Base-by-base conservation (phyloP, 2,888 invertebrate genomes). In the Smittia sp. region DNA sequence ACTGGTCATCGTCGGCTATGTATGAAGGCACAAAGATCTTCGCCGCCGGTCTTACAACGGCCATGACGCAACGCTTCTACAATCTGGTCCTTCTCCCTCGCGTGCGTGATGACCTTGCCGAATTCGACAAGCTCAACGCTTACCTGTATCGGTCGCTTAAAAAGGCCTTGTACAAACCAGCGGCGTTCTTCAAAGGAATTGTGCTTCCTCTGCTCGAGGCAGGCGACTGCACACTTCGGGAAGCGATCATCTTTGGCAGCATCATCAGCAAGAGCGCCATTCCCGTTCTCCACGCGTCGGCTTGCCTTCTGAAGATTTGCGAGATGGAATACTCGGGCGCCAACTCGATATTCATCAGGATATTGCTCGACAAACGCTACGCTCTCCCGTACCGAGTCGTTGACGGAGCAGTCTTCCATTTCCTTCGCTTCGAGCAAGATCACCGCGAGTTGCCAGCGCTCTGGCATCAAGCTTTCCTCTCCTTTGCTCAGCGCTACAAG, bases 311-410 rank as follows among this genome's bases (percentile, higher is more conserved):
- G 27, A 94, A 96, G 84, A 93, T 99, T 74, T 96, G 97, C 54
- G 96, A 97, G 84, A 97, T 98, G 97, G 94, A 93, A 78, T 98
- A 97, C 79, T 92, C 91, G 24, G 98, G 98, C 1, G 94, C 98
- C 0, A 97, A 93, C 82, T 97, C 96, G 38, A 94, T 98, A 78
- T 96, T 99, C 80, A 85, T 99, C 74, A 85, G 96, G 75, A 92
- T 95, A 80, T 89, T 99, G 75, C 88, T 99, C 76, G 97, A 98
- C 80, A 99, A 99, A 83, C 96, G 98, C 80, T 99, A 99, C 85
- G 96, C 98, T 0, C 84, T 99, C 74, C 98, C 98, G 0, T 98
- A 93, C 81, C 86, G 94, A 78, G 98, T 97, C 1, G 88, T 98
- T 3, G 98, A 99, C 85, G 94, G 93, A 13, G 89, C 96, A 4